Percentiles rank a stretch among this genome's conserved stretches.
These are phyloP conservation scores for Trichoplax adhaerens DNA, from an alignment of 37 sponge, comb jelly and placozoan species.

Conservation along the genomic window DNA sequence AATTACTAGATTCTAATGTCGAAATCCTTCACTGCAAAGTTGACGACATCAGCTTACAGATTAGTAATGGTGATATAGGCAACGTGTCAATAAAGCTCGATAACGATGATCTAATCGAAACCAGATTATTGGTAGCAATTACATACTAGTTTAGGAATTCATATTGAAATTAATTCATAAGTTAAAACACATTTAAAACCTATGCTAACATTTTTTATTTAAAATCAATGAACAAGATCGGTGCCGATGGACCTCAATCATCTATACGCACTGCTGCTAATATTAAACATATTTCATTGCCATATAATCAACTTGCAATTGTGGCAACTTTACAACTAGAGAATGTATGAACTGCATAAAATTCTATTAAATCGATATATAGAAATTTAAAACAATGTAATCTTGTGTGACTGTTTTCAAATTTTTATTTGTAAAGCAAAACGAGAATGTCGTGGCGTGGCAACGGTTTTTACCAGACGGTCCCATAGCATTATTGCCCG, in stretches of 20 bases:
- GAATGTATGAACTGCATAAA: not conserved
- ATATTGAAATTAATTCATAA: not conserved
- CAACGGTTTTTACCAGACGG: slow-evolving; percentile 69
- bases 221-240: slow-evolving; percentile 19
- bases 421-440: too few species aligned
- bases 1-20: slow-evolving; percentile 15
- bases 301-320: slow-evolving; percentile 46
- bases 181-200: not conserved
- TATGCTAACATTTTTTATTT: not conserved
- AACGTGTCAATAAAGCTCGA: slow-evolving; percentile 8
- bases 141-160: not conserved
- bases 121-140: slow-evolving; percentile 17
- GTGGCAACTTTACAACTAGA: slow-evolving; percentile 39
- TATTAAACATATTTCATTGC: slow-evolving; percentile 24
- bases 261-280: slow-evolving; percentile 27
- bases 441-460: slow-evolving; percentile 35
- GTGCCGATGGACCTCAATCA: slow-evolving; percentile 60
- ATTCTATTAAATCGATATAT: slow-evolving; percentile 3
- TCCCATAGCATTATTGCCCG: slow-evolving; percentile 65
- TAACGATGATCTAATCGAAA: slow-evolving; percentile 9
- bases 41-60: slow-evolving; percentile 2
- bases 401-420: not conserved
- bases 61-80: not conserved
- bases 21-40: slow-evolving; percentile 15
- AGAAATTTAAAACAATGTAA: slow-evolving; percentile 1